Conservation (phyloP, 2,888 invertebrate species). For the Dolomedes plantarius region DNA sequence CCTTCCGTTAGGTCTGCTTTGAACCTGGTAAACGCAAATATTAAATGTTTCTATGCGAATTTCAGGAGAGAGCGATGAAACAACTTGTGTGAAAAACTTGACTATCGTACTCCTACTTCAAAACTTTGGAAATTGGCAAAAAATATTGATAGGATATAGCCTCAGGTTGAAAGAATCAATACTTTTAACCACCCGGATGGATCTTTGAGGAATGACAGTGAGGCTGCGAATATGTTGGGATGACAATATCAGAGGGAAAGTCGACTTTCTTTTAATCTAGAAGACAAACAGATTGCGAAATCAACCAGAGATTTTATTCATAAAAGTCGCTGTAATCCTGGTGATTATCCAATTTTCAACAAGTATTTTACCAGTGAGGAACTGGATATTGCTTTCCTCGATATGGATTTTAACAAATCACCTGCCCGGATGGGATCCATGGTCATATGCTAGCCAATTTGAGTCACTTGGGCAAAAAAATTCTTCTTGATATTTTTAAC, state of each 20-base stretch:
- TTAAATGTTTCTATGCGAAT: background rate
- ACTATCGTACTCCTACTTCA: too few species aligned
- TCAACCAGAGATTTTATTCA: background rate
- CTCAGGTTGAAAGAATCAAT: background rate
- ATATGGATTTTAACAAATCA: background rate
- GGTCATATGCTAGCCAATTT: background rate
- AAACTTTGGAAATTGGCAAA: too few species aligned
- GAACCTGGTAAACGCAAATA: background rate
- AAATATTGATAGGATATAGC: too few species aligned
- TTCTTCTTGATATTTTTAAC: background rate
- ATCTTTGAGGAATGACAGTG: background rate
- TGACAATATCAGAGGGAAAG: background rate
- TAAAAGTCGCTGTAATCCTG: background rate
- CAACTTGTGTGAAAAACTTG: too few species aligned
- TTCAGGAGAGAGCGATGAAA: too few species aligned
- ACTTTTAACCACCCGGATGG: background rate
- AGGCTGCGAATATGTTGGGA: background rate
- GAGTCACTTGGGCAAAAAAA: background rate
- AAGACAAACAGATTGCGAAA: background rate
- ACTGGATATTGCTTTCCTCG: constrained; percentile 4
- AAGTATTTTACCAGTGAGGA: background rate
- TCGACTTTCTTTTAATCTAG: background rate
- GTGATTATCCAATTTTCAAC: background rate
- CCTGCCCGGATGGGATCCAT: background rate
- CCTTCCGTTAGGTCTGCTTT: background rate